Base-by-base conservation (phyloP, 2,888 invertebrate species). In the Microplitis manilae region DNA sequence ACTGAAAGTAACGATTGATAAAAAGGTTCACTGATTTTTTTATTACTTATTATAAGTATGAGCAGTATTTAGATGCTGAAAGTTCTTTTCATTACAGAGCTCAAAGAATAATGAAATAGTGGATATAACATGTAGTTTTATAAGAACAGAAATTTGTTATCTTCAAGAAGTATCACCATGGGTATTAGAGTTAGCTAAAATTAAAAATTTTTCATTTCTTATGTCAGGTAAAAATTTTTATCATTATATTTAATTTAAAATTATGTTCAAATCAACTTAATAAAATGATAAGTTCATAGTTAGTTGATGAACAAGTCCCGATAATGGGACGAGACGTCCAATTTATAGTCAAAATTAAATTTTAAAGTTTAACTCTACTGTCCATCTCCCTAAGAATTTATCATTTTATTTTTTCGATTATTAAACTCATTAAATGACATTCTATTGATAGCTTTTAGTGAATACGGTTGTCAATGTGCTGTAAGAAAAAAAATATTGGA, bases 131-230 rank as follows among this genome's bases (percentile, higher is more conserved):
- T 85, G 83, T 74, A 70, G 83, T 50, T 87, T 86, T 67, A 40
- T 64, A 6, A 40, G 81, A 5, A 8, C 83, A 6, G 76, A 80
- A 1, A n/a, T 76, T 15, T 83, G 81, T 70, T 82, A 80, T 13
- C 61, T 81, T 41, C 39, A 79, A 2, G 87, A 87, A 73, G 81
- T 86, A 15, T 41, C 73, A 8, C 78, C 84, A n/a, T 87, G 86
- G 85, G 68, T 83, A 15, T 13, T 82, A 7, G 70, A 40, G 0
- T 81, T 86, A 4, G 77, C 80, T 4, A 80, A 61, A 60, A 79
- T 67, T 65, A 86, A 84, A 74, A 81, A 85, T 61, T 85, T 85
- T 65, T 79, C 84, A 1, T 70, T 80, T 68, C 77, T 87, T 8
- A 81, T 84, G 72, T 83, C 83, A 61, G 83, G 86, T 87, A 81